Evolutionary conservation across 2,113 vertebrate species (phyloP), one percentile per base, ranked within the genome.

Genomic region (Eleginops maclovinus): DNA sequence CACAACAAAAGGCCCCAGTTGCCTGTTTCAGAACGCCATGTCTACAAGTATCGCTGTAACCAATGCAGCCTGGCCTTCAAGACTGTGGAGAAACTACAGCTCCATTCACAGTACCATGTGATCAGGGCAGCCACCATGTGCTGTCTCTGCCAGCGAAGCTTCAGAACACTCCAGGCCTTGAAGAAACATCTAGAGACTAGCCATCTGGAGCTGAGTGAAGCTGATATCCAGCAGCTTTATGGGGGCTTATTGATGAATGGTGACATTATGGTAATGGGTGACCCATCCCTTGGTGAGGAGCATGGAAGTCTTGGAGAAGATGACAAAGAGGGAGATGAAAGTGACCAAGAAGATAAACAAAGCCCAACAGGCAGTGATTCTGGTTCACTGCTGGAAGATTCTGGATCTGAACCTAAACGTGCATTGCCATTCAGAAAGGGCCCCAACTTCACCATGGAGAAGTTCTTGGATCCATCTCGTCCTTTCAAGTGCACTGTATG

Each of bases 401-500:
- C 95, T 46, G 97, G 97, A 88, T 97, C 96, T 28, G 98, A 99
- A 94, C 97, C 98, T 1, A 99, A 99, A 90, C 94, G 98, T 84
- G 98, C 98, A 31, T 95, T 99, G 63, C 98, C 98, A 65, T 99
- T 99, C 91, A 94, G 98, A 79, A 99, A 99, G 88, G 97, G 98
- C 54, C 97, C 98, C 59, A 99, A 99, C 90, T 99, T 99, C 88
- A 99, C 98, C 4, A 98, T 99, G 97, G 98, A 99, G 83, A 99
- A 99, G 83, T 99, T 99, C 74, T 92, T 99, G 68, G 98, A 99
- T 91, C 98, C 98, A 2, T 99, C 98, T 90, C 97, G 97, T 74
- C 98, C 98, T 21, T 99, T 99, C 86, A 99, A 99, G 91, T 99
- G 98, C 89, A 99, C 98, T 0, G 98, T 99, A 41, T 99, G 98